Evolutionary conservation across 2,797 vertebrate genomes (phyloP), one percentile per base, ranked within the genome.

Genomic region (Myotis daubentonii): DNA sequence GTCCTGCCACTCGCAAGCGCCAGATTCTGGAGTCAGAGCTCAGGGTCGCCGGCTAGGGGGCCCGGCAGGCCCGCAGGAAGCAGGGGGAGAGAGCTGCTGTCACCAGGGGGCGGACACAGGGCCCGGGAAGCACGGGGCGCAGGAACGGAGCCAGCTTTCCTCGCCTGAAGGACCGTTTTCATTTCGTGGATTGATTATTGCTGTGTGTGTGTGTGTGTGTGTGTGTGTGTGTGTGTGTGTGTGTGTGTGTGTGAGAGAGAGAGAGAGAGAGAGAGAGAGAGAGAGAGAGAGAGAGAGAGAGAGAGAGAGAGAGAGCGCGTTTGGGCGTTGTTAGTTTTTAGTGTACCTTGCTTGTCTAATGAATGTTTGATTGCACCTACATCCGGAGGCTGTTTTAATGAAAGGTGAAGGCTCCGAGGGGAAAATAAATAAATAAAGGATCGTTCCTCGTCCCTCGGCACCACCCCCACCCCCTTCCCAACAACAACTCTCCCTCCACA

Each of bases 311-410:
- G 4, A 4, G 57, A 11, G 55, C 13, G 66, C 9, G 82, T 55
- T 33, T 89, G 85, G 86, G 95, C 76, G 68, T 89, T 81, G 81
- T 78, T 94, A 44, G 78, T 57, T 93, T 75, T n/a, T n/a, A 96
- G 86, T 78, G 95, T 96, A 94, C 93, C 96, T 97, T 96, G 94
- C 95, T 96, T 95, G 94, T 94, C 93, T 97, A 96, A 97, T 97
- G 96, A 97, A 97, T 95, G 97, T 97, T 96, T 97, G 97, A 97
- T 96, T 96, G 93, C 95, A 89, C 96, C 93, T 93, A 92, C 96
- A 94, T 96, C 97, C 96, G 41, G 95, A 97, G 97, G 94, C 96
- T 95, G 90, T 95, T 96, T 96, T 95, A 97, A 96, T 96, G 96
- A 97, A 96, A 97, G 96, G 96, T 94, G 94, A 95, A 91, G 85